phyloP scores from a whole-genome alignment of 1,140 invertebrate genomes.

The Drosophila kurseongensis region DNA sequence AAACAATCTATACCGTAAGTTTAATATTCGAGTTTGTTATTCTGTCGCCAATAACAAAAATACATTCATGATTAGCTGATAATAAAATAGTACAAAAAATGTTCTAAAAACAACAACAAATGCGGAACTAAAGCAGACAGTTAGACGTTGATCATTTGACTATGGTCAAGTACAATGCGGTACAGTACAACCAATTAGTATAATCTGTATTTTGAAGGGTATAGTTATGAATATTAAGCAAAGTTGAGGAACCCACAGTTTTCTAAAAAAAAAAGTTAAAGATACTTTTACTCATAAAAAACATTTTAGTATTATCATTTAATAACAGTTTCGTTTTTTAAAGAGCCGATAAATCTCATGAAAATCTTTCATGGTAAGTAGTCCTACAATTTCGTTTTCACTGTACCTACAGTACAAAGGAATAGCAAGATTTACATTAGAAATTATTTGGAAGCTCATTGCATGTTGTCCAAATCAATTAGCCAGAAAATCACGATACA shows the following conservation, averaged over 20 bases:
- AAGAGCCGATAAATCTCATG: too few species aligned
- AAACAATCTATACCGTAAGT: conserved; percentile 32
- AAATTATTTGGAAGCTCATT: conserved; percentile 45
- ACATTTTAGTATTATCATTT: not conserved
- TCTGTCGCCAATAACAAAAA: conserved; percentile 27
- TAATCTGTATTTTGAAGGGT: not conserved
- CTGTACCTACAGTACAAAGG: conserved; percentile 16
- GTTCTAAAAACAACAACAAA: conserved; percentile 23
- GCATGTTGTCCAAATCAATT: conserved; percentile 72
- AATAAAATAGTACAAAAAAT: conserved; percentile 44
- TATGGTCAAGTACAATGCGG: conserved; percentile 40
- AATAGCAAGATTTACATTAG: conserved; percentile 42
- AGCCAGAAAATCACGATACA: conserved; percentile 74
- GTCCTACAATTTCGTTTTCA: not conserved
- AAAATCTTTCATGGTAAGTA: too few species aligned
- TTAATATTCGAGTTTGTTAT: conserved; percentile 18
- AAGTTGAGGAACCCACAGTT: too few species aligned
- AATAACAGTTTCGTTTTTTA: not conserved
- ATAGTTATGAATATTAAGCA: not conserved
- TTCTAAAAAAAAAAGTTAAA: too few species aligned
- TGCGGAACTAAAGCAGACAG: conserved; percentile 54
- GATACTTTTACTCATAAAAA: too few species aligned
- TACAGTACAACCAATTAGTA: not conserved
- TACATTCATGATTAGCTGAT: conserved; percentile 48
- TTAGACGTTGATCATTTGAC: conserved; percentile 55